Percentiles rank a stretch among this genome's conserved stretches.
Evolutionary conservation across 1,140 invertebrate species (phyloP).

Genomic region (Papilio polyxenes): DNA sequence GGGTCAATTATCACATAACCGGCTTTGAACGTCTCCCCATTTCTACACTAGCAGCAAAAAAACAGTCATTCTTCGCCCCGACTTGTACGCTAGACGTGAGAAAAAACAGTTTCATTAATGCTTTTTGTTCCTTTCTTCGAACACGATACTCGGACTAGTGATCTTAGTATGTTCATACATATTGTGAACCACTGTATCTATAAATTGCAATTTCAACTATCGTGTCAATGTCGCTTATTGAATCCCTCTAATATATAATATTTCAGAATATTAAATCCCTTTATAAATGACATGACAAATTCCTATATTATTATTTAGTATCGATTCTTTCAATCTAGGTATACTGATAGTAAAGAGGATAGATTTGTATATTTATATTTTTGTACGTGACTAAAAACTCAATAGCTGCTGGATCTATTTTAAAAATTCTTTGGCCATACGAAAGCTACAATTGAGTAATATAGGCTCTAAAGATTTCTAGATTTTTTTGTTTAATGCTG

Average conservation of each 20-base stretch:
- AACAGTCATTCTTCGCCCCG: constrained; percentile 12
- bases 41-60: constrained; percentile 26
- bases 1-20: constrained; percentile 25
- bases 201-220: not conserved
- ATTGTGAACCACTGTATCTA: not conserved
- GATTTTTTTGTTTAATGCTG: too few species aligned
- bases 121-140: constrained; percentile 14
- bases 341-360: not conserved
- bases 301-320: not conserved
- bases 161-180: not conserved
- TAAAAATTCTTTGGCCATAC: too few species aligned
- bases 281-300: too few species aligned
- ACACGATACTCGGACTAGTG: not conserved
- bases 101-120: constrained; percentile 29
- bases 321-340: not conserved
- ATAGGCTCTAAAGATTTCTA: too few species aligned
- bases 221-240: too few species aligned
- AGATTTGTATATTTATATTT: too few species aligned
- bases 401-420: too few species aligned
- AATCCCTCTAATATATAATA: too few species aligned
- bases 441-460: too few species aligned
- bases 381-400: too few species aligned
- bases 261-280: too few species aligned
- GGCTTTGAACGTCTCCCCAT: constrained; percentile 14
- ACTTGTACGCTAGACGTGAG: constrained; percentile 26